These are phyloP conservation scores for Hiodon tergisus DNA, from an alignment of 2,113 vertebrate species.

Conservation along the genomic window DNA sequence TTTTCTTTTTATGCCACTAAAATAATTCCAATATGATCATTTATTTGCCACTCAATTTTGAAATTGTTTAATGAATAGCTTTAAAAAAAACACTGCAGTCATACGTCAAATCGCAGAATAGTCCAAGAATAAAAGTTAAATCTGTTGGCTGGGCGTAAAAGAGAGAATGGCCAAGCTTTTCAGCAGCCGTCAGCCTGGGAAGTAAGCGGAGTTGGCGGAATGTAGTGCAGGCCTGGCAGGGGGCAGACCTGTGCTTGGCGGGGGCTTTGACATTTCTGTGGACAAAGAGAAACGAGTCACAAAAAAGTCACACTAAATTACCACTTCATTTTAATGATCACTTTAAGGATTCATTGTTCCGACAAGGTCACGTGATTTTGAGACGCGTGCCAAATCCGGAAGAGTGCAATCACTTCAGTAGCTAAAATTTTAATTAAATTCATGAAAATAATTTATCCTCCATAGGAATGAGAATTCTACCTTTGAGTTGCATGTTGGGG, in stretches of 20 bases:
- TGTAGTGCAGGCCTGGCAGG: constrained; percentile 36
- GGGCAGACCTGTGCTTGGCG: background rate
- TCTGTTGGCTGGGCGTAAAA: background rate
- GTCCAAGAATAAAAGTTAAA: too few species aligned
- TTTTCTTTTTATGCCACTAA: too few species aligned
- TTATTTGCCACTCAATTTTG: constrained; percentile 12
- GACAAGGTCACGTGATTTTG: too few species aligned
- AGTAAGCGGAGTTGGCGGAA: constrained; percentile 71
- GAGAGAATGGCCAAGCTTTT: background rate
- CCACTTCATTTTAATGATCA: too few species aligned
- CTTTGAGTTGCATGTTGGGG: constrained; percentile 60
- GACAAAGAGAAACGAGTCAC: background rate
- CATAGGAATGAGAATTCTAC: constrained; percentile 28
- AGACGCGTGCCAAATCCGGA: too few species aligned
- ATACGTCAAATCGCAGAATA: background rate
- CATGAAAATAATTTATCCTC: too few species aligned
- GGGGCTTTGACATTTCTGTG: constrained; percentile 63
- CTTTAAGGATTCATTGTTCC: too few species aligned
- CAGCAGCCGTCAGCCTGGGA: constrained; percentile 62
- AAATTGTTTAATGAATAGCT: constrained; percentile 40
- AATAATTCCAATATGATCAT: background rate
- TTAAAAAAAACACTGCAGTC: constrained; percentile 5
- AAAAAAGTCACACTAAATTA: too few species aligned
- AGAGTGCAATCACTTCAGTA: too few species aligned
- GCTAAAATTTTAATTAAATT: too few species aligned